These are phyloP conservation scores for Karalla daura DNA, from an alignment of 2,797 vertebrate genomes.

Conservation along the genomic window DNA sequence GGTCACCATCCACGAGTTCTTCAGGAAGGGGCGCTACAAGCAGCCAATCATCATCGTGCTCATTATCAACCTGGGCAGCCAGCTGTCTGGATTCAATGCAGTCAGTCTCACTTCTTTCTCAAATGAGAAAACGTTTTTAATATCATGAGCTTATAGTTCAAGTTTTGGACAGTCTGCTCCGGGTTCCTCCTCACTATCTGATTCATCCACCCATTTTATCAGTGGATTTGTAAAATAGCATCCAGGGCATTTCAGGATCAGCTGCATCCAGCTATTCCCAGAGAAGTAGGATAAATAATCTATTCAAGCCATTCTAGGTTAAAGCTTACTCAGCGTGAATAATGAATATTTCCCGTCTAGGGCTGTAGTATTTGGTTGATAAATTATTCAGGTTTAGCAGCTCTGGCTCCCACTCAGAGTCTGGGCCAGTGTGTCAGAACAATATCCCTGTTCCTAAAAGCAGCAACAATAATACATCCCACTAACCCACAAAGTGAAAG, in stretches of 20 bases:
- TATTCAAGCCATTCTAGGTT: no score
- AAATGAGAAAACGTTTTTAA: neutral
- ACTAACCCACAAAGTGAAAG: conserved; percentile 7
- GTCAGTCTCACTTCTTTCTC: no score
- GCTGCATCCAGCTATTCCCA: no score
- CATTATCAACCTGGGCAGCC: conserved; percentile 74
- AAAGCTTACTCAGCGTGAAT: neutral
- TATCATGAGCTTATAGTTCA: no score
- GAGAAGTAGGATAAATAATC: no score
- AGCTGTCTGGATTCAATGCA: conserved; percentile 82
- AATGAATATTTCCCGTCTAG: conserved; percentile 7
- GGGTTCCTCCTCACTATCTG: no score
- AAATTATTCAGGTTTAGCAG: conserved; percentile 27
- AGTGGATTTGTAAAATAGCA: no score
- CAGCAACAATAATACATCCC: conserved; percentile 1
- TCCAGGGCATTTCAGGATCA: no score
- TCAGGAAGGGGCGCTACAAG: conserved; percentile 76
- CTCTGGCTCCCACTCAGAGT: conserved; percentile 9
- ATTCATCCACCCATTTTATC: no score
- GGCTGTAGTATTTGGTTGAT: conserved; percentile 1
- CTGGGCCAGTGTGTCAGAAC: conserved; percentile 34
- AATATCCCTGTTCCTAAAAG: neutral
- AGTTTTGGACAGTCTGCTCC: no score
- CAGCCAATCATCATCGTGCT: conserved; percentile 77
- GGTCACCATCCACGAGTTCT: conserved; percentile 77